Evolutionary conservation across 2,113 vertebrate genomes (phyloP).

Genomic region (Pandion haliaetus): DNA sequence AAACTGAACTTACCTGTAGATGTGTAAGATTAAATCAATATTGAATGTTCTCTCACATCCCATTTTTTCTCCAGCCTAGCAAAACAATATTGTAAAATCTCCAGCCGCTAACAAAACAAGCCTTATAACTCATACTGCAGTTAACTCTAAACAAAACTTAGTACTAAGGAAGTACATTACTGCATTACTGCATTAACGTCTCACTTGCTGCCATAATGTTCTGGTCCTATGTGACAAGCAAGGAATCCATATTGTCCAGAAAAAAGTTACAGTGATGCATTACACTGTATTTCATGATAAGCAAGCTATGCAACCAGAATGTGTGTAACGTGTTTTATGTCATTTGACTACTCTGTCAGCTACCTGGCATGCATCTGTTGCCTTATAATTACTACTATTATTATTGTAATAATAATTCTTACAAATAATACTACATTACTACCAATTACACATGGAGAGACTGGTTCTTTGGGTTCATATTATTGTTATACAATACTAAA

Average conservation of each 20-base stretch:
- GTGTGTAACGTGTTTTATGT: background rate
- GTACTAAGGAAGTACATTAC: background rate
- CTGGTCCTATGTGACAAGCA: background rate
- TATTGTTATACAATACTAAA: background rate
- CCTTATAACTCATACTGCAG: background rate
- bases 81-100: background rate
- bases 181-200: background rate
- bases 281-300: background rate
- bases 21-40: background rate
- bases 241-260: background rate
- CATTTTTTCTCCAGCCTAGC: background rate
- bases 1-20: background rate
- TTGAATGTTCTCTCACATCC: background rate
- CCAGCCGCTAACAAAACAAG: background rate
- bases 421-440: background rate
- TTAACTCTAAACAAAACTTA: background rate
- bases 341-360: background rate
- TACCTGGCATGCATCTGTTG: background rate
- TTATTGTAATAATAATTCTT: background rate
- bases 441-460: background rate
- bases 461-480: background rate
- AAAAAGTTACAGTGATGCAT: background rate
- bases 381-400: background rate
- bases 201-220: background rate
- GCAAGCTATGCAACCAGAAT: background rate